These are phyloP conservation scores for Chromoteleia sp. DNA, from an alignment of 2,888 invertebrate genomes.

Conservation along the genomic window DNA sequence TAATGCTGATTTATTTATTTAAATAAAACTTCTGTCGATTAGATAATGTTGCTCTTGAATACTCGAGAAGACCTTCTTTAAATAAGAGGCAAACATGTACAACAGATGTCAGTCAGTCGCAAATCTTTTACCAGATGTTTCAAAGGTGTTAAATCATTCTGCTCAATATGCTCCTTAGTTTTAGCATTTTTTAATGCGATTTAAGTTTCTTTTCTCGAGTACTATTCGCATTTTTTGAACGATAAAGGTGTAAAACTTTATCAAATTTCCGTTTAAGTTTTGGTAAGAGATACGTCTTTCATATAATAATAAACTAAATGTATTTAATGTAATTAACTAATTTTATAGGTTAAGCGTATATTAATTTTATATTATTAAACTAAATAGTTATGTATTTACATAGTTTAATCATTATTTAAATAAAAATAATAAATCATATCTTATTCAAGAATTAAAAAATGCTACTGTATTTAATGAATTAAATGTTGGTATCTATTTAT, in stretches of 20 bases:
- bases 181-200: slow-evolving; percentile 16
- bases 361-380: too few relatives aligned
- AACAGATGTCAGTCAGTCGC: slow-evolving; percentile 31
- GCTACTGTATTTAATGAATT: too few relatives aligned
- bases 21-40: not conserved
- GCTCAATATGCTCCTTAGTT: slow-evolving; percentile 16
- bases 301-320: not conserved
- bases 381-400: too few relatives aligned
- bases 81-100: slow-evolving; percentile 25
- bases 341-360: too few relatives aligned
- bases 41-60: slow-evolving; percentile 11
- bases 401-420: too few relatives aligned
- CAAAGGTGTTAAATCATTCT: slow-evolving; percentile 33
- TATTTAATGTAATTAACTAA: not conserved
- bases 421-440: too few relatives aligned
- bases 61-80: slow-evolving; percentile 10
- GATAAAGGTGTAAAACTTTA: not conserved
- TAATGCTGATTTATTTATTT: not conserved
- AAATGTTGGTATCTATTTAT: too few relatives aligned
- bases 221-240: not conserved
- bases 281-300: not conserved
- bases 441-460: too few relatives aligned
- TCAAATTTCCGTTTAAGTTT: not conserved
- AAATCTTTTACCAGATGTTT: slow-evolving; percentile 36
- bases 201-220: slow-evolving; percentile 6